Conservation (phyloP, 2,888 invertebrate species). For the Synanthedon myopaeformis region DNA sequence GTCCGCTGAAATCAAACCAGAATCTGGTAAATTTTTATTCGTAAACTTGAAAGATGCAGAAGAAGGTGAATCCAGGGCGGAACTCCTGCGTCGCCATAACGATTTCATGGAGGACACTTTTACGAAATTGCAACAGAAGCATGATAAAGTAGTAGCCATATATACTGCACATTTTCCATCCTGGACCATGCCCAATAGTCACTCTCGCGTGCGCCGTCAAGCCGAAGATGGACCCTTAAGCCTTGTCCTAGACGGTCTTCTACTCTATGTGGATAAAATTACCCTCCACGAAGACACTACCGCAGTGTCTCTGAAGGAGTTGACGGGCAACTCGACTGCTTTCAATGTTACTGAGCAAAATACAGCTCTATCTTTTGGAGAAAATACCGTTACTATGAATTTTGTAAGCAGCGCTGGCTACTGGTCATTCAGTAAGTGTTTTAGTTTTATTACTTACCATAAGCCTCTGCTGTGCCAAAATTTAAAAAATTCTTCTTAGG, state of each 20-base stretch:
- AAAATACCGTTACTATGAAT: slow-evolving; percentile 27
- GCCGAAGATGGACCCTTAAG: slow-evolving; percentile 6
- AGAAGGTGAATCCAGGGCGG: slow-evolving; percentile 64
- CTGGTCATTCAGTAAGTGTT: slow-evolving; percentile 51
- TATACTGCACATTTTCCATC: slow-evolving; percentile 72
- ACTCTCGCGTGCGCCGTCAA: slow-evolving; percentile 39
- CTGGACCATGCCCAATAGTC: slow-evolving; percentile 33
- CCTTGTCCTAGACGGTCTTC: slow-evolving; percentile 20
- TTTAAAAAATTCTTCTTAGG: too few species aligned
- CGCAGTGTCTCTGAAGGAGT: background rate
- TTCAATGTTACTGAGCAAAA: slow-evolving; percentile 18
- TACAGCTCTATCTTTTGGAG: slow-evolving; percentile 26
- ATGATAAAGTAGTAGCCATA: slow-evolving; percentile 62
- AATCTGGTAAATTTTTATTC: slow-evolving; percentile 62
- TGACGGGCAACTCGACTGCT: slow-evolving; percentile 6
- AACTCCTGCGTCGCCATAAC: slow-evolving; percentile 73
- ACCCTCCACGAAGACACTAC: slow-evolving; percentile 3
- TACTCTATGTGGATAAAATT: slow-evolving; percentile 23
- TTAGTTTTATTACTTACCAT: background rate
- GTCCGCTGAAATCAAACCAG: slow-evolving; percentile 37
- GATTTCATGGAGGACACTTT: slow-evolving; percentile 67
- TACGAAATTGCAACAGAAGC: slow-evolving; percentile 47
- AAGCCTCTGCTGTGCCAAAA: too few species aligned
- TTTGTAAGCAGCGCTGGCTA: slow-evolving; percentile 38
- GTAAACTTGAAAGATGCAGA: slow-evolving; percentile 70